Conservation (phyloP, 2,113 vertebrate genomes). For the Crotalus helleri region DNA sequence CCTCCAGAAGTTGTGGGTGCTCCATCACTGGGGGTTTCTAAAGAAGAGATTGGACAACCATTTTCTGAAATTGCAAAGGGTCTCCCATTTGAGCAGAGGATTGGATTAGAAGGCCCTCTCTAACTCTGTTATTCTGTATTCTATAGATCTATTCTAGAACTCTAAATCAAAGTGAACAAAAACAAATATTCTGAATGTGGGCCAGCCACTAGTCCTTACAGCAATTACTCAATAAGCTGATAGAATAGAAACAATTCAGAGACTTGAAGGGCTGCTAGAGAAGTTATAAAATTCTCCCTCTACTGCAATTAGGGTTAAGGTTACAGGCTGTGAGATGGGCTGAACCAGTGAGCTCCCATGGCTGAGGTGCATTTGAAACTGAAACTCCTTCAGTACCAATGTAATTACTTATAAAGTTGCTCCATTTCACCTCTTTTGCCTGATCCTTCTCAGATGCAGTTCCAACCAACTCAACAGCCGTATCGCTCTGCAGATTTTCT, state of each 20-base stretch:
- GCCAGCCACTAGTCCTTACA: background rate
- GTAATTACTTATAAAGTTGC: background rate
- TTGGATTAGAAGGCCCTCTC: background rate
- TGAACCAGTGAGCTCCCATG: background rate
- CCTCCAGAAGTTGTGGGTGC: background rate
- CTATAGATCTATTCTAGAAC: background rate
- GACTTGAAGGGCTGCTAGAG: background rate
- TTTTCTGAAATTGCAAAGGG: background rate
- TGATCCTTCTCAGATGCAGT: slow-evolving; percentile 83
- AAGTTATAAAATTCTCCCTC: background rate
- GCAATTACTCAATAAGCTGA: background rate
- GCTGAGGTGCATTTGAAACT: background rate
- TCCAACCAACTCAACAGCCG: slow-evolving; percentile 87
- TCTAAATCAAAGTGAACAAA: background rate
- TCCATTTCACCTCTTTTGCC: slow-evolving; percentile 81
- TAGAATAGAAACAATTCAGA: background rate
- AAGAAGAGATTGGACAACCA: background rate
- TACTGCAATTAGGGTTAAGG: background rate
- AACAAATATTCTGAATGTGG: background rate
- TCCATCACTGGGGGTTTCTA: background rate
- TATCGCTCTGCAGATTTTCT: slow-evolving; percentile 86
- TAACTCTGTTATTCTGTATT: background rate
- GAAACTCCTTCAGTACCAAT: background rate
- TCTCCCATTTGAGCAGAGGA: background rate
- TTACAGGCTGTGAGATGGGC: background rate